phyloP scores from a whole-genome alignment of 92 coral and sea anemone species.

The Porites rus region DNA sequence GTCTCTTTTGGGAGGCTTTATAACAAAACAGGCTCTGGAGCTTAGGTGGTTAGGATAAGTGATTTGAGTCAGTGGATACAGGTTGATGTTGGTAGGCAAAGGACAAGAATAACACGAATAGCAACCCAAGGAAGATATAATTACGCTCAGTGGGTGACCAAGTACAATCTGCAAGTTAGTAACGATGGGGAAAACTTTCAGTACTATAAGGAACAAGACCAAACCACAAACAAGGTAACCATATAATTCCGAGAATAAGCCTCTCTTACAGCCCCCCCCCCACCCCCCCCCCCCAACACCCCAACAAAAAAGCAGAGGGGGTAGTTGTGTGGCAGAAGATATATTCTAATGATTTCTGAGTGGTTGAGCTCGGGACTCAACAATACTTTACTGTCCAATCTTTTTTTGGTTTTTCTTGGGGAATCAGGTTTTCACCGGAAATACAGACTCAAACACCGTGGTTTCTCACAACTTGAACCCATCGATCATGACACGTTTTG shows the following conservation, averaged over 20 bases:
- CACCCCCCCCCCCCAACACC: too few species aligned
- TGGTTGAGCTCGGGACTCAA: too few species aligned
- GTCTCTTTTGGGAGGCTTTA: background rate
- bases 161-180: background rate
- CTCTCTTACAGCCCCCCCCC: too few species aligned
- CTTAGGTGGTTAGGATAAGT: background rate
- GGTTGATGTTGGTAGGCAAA: background rate
- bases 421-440: slow-evolving; percentile 1
- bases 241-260: background rate
- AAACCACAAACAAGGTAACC: background rate
- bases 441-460: background rate
- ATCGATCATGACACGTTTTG: slow-evolving; percentile 4
- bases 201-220: background rate
- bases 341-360: background rate
- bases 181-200: slow-evolving; percentile 4
- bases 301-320: too few species aligned
- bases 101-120: background rate
- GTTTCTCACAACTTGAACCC: background rate
- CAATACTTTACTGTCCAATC: too few species aligned
- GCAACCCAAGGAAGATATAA: slow-evolving; percentile 9
- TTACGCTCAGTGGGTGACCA: background rate
- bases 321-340: too few species aligned
- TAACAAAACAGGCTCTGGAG: background rate
- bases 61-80: background rate
- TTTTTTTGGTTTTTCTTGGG: background rate